Percentiles rank a stretch among this genome's conserved stretches.
These are phyloP conservation scores for Uloborus diversus DNA, from an alignment of 1,140 invertebrate species.

Conservation along the genomic window DNA sequence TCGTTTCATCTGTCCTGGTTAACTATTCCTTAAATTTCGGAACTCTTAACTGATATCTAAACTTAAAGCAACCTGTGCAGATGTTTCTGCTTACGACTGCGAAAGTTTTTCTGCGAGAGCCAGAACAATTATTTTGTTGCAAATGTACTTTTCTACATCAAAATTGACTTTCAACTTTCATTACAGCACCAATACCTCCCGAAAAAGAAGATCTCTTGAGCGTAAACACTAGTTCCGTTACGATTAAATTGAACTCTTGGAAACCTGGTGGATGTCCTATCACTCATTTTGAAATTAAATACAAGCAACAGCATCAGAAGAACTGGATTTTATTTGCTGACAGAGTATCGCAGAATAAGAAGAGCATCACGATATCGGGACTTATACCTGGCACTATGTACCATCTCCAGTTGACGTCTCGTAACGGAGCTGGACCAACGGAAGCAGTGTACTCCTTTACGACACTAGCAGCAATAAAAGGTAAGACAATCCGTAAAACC, in stretches of 20 bases:
- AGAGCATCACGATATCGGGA: slow-evolving; percentile 67
- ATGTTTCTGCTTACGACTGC: too few relatives aligned
- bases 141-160: too few relatives aligned
- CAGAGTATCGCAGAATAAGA: slow-evolving; percentile 38
- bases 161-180: too few relatives aligned
- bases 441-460: slow-evolving; percentile 82
- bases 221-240: slow-evolving; percentile 87
- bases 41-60: too few relatives aligned
- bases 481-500: too few relatives aligned
- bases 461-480: slow-evolving; percentile 70
- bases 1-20: too few relatives aligned
- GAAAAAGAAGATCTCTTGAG: slow-evolving; percentile 65
- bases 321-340: slow-evolving; percentile 48
- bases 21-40: too few relatives aligned
- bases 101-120: too few relatives aligned
- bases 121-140: too few relatives aligned
- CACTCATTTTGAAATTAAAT: slow-evolving; percentile 73
- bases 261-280: slow-evolving; percentile 94
- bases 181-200: slow-evolving; percentile 57
- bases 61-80: too few relatives aligned
- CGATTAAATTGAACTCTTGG: slow-evolving; percentile 90
- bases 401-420: slow-evolving; percentile 83
- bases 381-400: slow-evolving; percentile 84
- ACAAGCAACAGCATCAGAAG: slow-evolving; percentile 46
- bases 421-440: slow-evolving; percentile 91